phyloP scores from a whole-genome alignment of 2,888 invertebrate genomes.

The Micoletzkya japonica region DNA sequence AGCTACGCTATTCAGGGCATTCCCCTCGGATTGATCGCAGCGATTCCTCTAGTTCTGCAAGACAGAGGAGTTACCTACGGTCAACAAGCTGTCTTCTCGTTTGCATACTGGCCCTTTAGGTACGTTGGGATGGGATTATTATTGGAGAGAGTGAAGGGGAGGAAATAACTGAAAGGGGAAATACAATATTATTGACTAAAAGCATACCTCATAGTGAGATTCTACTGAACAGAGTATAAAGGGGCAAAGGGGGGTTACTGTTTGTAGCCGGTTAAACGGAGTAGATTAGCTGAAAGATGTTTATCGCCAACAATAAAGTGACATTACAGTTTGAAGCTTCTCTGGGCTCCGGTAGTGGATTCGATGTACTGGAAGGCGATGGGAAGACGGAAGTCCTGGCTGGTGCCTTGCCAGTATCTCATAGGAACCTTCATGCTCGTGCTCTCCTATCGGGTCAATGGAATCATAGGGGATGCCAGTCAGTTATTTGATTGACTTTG shows the following conservation, averaged over 20 bases:
- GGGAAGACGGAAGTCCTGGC: conserved; percentile 76
- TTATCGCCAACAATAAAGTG: conserved; percentile 63
- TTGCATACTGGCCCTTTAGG: conserved; percentile 74
- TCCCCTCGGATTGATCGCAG: conserved; percentile 88
- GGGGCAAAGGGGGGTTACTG: too few relatives aligned
- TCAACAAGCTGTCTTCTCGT: conserved; percentile 76
- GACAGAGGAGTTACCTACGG: conserved; percentile 89
- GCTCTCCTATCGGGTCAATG: conserved; percentile 72
- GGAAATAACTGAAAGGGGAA: too few relatives aligned
- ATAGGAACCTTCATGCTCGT: conserved; percentile 79
- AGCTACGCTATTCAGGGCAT: conserved; percentile 73
- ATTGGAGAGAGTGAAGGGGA: too few relatives aligned
- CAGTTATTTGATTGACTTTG: neutral
- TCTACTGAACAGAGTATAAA: too few relatives aligned
- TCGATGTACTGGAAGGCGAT: conserved; percentile 75
- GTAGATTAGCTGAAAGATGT: too few relatives aligned
- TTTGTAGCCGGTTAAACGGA: too few relatives aligned
- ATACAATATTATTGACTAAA: too few relatives aligned
- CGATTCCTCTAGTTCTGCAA: conserved; percentile 92
- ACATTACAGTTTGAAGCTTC: conserved; percentile 77
- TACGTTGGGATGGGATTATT: conserved; percentile 25
- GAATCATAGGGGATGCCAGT: conserved; percentile 57
- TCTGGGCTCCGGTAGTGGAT: conserved; percentile 99
- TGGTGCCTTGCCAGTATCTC: conserved; percentile 70
- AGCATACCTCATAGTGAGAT: too few relatives aligned